Evolutionary conservation across 2,888 invertebrate species (phyloP), one percentile per base, ranked within the genome.

Genomic region (Sialis lutaria): DNA sequence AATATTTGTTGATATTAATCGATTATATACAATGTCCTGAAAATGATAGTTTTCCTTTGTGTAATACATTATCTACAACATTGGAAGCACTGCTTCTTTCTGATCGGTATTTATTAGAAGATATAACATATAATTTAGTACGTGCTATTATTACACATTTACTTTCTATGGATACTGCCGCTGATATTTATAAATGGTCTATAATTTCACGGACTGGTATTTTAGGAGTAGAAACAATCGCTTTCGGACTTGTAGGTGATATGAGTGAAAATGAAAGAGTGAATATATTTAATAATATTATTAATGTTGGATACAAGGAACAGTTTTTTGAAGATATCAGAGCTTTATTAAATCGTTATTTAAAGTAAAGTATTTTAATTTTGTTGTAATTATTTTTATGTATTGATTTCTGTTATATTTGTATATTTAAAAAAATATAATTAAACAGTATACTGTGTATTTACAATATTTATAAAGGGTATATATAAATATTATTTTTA

Each of bases 161-260:
- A 55, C 56, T 77, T 54, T 64, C 62, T 7, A 62, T 70, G 1
- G 60, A 65, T 33, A 72, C 69, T 4, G 72, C 72, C 1, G 69
- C 73, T 53, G 65, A 64, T 50, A 72, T 77, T 53, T 77, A 77
- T 54, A 64, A 68, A 30, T 76, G 76, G 75, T 74, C 75, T 1
- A 54, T 77, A 44, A 69, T 68, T 54, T 75, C 76, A n/a, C 70
- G 73, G 1, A 75, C 75, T 60, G 73, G 75, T 40, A 68, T 75
- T 52, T 60, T 77, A 13, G 68, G 76, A 53, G 68, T 74, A 4
- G 76, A 77, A 60, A 64, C 71, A 31, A 68, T 75, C 1, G 75
- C 74, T 2, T 76, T 69, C 57, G 65, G 74, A 43, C 56, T 77
- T 32, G 72, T 72, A 1, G 73, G 68, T 1, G 62, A 68, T 47